phyloP scores from a whole-genome alignment of 1,140 invertebrate species.

The Lordiphosa mommai region DNA sequence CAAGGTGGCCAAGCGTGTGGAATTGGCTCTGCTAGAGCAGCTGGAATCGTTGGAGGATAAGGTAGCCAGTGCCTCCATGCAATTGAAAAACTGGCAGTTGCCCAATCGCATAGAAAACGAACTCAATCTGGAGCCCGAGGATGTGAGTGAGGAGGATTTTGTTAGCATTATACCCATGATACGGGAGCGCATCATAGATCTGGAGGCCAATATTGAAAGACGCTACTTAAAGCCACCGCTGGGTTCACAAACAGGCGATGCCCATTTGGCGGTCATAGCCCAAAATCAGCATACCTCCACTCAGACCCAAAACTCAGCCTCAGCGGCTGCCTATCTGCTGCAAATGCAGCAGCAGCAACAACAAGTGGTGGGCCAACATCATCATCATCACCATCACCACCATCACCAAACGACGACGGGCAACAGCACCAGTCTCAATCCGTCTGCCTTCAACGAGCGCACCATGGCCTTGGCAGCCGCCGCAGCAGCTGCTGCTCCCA shows the following conservation, averaged over 20 bases:
- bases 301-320: slow-evolving; percentile 71
- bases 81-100: slow-evolving; percentile 94
- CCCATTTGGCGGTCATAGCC: slow-evolving; percentile 76
- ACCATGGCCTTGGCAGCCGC: slow-evolving; percentile 70
- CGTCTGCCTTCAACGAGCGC: slow-evolving; percentile 69
- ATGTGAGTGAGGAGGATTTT: slow-evolving; percentile 79
- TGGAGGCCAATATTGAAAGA: slow-evolving; percentile 94
- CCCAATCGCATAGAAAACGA: slow-evolving; percentile 83
- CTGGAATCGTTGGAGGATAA: slow-evolving; percentile 95
- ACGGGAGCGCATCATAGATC: slow-evolving; percentile 87
- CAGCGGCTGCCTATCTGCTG: slow-evolving; percentile 63
- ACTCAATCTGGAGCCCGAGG: slow-evolving; percentile 81
- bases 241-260: slow-evolving; percentile 82
- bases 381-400: slow-evolving; percentile 52
- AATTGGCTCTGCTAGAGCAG: slow-evolving; percentile 90
- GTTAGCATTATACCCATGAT: slow-evolving; percentile 84
- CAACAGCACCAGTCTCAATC: slow-evolving; percentile 45
- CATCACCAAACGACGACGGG: slow-evolving; percentile 40
- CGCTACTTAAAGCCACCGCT: slow-evolving; percentile 96
- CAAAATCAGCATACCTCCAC: slow-evolving; percentile 73
- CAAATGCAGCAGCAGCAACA: slow-evolving; percentile 72
- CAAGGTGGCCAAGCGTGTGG: slow-evolving; percentile 88
- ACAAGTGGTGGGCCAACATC: slow-evolving; percentile 30
- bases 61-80: slow-evolving; percentile 95
- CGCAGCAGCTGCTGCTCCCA: slow-evolving; percentile 40